A percentile compares a stretch with the other conserved stretches of the same genome.
Conservation (phyloP, 53 echinoderm and acorn worm genomes). For the Henricia sp. region DNA sequence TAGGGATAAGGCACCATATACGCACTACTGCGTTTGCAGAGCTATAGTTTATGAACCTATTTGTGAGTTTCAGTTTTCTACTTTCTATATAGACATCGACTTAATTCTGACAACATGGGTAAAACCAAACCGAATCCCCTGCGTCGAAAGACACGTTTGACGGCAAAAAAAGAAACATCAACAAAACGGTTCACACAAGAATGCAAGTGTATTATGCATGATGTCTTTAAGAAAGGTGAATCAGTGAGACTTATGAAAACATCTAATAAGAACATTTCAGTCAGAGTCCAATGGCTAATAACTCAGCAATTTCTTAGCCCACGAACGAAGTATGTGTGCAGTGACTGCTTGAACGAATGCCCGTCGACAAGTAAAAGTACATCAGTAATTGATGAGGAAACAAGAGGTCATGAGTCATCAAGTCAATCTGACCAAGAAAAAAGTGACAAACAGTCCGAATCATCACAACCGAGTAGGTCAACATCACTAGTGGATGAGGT, state of each 20-base stretch:
- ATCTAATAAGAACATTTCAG: not conserved
- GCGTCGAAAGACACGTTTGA: too few species aligned
- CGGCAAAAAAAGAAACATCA: too few species aligned
- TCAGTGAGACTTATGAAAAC: not conserved
- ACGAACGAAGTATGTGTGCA: not conserved
- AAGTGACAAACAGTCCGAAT: not conserved
- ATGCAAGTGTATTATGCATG: too few species aligned
- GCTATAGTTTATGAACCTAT: too few species aligned
- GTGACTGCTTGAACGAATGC: too few species aligned
- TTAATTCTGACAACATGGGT: not conserved
- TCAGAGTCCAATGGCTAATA: not conserved
- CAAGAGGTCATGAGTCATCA: too few species aligned
- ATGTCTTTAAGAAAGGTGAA: too few species aligned
- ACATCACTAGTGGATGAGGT: not conserved
- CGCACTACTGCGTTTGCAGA: too few species aligned
- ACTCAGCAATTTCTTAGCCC: not conserved
- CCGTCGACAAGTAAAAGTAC: not conserved
- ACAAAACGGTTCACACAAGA: not conserved
- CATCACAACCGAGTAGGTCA: not conserved
- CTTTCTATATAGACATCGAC: too few species aligned
- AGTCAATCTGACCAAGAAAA: too few species aligned
- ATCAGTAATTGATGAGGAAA: not conserved
- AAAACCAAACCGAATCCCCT: not conserved
- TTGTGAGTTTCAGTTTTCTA: too few species aligned
- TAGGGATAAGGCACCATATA: too few species aligned